Evolutionary conservation across 2,797 vertebrate genomes (phyloP).

Genomic region (Oryzias dopingdopingensis): DNA sequence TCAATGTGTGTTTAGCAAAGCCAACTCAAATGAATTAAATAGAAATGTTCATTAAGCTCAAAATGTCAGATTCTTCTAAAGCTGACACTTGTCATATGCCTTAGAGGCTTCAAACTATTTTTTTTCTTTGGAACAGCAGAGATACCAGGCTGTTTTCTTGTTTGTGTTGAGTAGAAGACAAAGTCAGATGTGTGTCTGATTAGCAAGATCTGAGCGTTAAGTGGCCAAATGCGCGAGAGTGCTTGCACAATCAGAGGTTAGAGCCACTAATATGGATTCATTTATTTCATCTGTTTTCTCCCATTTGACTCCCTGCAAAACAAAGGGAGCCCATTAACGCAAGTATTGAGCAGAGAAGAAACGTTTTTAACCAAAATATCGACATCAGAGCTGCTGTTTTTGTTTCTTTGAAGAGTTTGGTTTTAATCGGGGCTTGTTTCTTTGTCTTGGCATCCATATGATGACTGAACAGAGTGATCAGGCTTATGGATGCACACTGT

Average conservation of each 20-base stretch:
- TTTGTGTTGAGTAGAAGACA: slow-evolving; percentile 43
- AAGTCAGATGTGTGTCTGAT: slow-evolving; percentile 58
- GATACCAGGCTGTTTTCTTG: slow-evolving; percentile 40
- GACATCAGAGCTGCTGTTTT: slow-evolving; percentile 52
- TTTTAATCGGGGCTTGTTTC: slow-evolving; percentile 45
- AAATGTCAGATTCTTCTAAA: slow-evolving; percentile 23
- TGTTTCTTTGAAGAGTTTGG: slow-evolving; percentile 45
- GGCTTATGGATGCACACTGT: slow-evolving; percentile 11
- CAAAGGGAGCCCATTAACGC: slow-evolving; percentile 73
- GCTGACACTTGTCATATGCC: slow-evolving; percentile 48
- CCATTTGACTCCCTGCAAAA: slow-evolving; percentile 64
- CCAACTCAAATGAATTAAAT: slow-evolving; percentile 20
- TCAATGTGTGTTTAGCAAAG: slow-evolving; percentile 16
- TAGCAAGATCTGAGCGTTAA: slow-evolving; percentile 62
- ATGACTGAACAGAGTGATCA: slow-evolving; percentile 13
- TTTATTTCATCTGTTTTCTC: slow-evolving; percentile 64
- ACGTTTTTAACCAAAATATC: slow-evolving; percentile 75
- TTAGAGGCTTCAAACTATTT: slow-evolving; percentile 36
- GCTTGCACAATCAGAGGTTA: slow-evolving; percentile 66
- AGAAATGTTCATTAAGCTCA: slow-evolving; percentile 36
- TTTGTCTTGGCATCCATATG: slow-evolving; percentile 16
- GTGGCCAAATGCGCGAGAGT: slow-evolving; percentile 58
- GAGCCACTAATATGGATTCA: slow-evolving; percentile 72
- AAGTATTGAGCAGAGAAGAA: slow-evolving; percentile 71
- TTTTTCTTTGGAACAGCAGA: slow-evolving; percentile 52